Evolutionary conservation across 2,888 invertebrate genomes (phyloP).

Genomic region (Parasteatoda lunata): DNA sequence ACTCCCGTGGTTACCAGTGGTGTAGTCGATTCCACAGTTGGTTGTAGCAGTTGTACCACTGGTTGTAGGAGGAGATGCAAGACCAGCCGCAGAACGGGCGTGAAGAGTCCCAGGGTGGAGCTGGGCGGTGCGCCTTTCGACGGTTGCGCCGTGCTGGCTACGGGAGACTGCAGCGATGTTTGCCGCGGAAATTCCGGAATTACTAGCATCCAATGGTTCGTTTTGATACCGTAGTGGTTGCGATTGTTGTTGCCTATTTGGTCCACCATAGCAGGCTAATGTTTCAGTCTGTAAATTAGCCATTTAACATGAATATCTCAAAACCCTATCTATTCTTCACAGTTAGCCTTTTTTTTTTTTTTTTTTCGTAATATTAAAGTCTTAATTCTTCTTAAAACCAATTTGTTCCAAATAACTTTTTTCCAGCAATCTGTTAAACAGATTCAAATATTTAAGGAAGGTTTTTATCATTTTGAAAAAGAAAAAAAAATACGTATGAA

Average conservation of each 20-base stretch:
- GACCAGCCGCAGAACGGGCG: slow-evolving; percentile 1
- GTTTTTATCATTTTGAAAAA: no score
- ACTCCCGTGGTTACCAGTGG: slow-evolving; percentile 20
- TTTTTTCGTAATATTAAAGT: no score
- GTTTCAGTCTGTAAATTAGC: slow-evolving; percentile 53
- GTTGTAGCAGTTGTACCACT: slow-evolving; percentile 5
- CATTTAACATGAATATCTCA: slow-evolving; percentile 6
- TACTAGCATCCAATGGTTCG: slow-evolving; percentile 15
- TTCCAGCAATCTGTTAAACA: no score
- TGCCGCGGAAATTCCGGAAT: slow-evolving; percentile 40
- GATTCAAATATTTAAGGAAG: no score
- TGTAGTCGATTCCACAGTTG: slow-evolving; percentile 59
- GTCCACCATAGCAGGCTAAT: slow-evolving; percentile 37
- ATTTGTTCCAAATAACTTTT: no score
- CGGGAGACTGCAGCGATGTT: slow-evolving; percentile 54
- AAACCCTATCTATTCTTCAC: no score
- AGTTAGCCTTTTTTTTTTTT: no score
- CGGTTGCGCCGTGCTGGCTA: slow-evolving; percentile 18
- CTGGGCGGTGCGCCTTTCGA: slow-evolving; percentile 23
- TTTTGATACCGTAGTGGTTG: slow-evolving; percentile 39
- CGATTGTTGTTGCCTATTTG: slow-evolving; percentile 17
- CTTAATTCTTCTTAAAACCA: no score
- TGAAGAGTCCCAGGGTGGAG: slow-evolving; percentile 31
- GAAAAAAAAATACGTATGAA: no score
- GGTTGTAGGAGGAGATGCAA: not conserved